Percentiles rank a stretch among this genome's conserved stretches.
Conservation (phyloP, 2,113 vertebrate genomes). For the Illadopsis cleaveri region DNA sequence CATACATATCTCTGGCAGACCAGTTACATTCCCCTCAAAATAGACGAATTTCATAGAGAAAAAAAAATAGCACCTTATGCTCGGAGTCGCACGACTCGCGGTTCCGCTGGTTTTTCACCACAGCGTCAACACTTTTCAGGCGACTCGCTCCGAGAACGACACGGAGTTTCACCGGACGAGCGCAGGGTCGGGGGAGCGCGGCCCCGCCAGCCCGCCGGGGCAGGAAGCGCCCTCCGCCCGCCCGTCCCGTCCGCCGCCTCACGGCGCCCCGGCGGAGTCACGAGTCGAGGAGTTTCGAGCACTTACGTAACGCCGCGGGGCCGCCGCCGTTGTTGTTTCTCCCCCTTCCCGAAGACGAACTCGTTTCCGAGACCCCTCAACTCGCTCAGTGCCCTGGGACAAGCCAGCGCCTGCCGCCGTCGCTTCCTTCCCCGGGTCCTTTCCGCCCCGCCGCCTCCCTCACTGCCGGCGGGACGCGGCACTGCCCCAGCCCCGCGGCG, state of each 20-base stretch:
- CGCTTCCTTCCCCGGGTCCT: neutral
- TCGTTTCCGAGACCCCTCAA: neutral
- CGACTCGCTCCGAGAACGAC: neutral
- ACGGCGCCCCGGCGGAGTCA: neutral
- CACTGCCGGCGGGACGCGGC: neutral
- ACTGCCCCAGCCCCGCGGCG: neutral
- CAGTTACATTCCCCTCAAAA: neutral
- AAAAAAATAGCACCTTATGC: neutral
- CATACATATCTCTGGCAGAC: neutral
- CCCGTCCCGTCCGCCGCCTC: neutral
- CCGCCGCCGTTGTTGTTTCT: neutral
- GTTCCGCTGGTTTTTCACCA: neutral
- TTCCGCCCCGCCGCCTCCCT: neutral
- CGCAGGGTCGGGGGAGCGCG: neutral
- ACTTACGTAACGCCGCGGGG: neutral
- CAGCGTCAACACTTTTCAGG: neutral
- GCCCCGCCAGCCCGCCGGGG: neutral
- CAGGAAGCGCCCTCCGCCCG: neutral
- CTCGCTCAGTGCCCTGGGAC: neutral
- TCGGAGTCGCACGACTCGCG: neutral
- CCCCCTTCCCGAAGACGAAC: neutral
- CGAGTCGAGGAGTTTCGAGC: neutral
- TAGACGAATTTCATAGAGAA: accelerated
- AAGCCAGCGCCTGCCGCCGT: neutral
- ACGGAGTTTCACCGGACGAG: neutral